Conservation (phyloP, 1,140 invertebrate species). For the Asobara japonica region DNA sequence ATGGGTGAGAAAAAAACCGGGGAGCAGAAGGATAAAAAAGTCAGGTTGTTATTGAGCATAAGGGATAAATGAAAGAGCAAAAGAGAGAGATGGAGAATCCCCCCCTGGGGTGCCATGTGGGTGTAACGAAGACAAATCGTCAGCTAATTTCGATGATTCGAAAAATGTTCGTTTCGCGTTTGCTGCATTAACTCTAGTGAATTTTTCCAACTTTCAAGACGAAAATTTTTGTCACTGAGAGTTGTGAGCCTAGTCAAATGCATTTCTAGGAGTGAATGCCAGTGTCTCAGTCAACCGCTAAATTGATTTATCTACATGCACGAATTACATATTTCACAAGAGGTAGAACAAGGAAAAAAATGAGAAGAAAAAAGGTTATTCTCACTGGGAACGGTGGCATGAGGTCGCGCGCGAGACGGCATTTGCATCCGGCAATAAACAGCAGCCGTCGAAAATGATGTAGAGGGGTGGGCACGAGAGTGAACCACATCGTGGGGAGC, state of each 20-base stretch:
- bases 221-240: too few relatives aligned
- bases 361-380: background rate
- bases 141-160: constrained; percentile 58
- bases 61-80: constrained; percentile 13
- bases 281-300: too few relatives aligned
- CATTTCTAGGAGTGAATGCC: too few relatives aligned
- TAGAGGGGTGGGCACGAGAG: background rate
- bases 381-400: background rate
- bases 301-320: background rate
- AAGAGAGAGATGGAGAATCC: constrained; percentile 28
- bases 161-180: constrained; percentile 37
- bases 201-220: too few relatives aligned
- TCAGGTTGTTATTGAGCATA: background rate
- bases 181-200: too few relatives aligned
- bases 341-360: background rate
- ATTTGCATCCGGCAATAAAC: background rate
- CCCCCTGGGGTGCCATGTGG: constrained; percentile 52
- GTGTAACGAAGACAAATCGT: constrained; percentile 61
- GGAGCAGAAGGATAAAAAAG: background rate
- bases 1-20: background rate
- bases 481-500: background rate
- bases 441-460: background rate
- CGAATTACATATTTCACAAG: background rate
- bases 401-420: background rate
- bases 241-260: too few relatives aligned